Percentiles rank a stretch among this genome's conserved stretches.
These are phyloP conservation scores for Gobius niger DNA, from an alignment of 2,113 vertebrate genomes.

Conservation along the genomic window DNA sequence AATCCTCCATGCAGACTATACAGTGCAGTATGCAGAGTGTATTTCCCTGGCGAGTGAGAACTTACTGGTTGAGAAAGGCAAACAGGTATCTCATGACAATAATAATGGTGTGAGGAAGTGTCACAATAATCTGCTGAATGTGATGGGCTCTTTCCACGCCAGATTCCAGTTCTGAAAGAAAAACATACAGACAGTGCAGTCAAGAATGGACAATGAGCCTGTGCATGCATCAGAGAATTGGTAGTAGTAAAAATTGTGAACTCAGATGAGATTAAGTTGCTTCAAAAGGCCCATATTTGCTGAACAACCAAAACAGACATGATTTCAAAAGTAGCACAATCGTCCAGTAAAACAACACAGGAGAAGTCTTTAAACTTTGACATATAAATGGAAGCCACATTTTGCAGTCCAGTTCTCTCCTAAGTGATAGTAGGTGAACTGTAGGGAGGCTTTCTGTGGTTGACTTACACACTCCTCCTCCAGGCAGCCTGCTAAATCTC, in stretches of 20 bases:
- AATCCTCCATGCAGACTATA: no score
- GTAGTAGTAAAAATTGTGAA: background rate
- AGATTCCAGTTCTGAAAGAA: slow-evolving; percentile 88
- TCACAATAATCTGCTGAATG: slow-evolving; percentile 92
- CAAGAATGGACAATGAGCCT: background rate
- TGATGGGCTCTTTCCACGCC: slow-evolving; percentile 90
- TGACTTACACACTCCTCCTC: slow-evolving; percentile 37
- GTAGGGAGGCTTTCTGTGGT: slow-evolving; percentile 37
- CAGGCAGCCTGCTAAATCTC: slow-evolving; percentile 43
- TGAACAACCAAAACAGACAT: background rate
- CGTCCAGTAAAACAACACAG: slow-evolving; percentile 2
- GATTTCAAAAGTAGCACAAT: background rate
- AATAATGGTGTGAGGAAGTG: slow-evolving; percentile 89
- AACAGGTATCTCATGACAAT: slow-evolving; percentile 99
- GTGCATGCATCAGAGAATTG: background rate
- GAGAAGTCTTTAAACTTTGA: slow-evolving; percentile 12
- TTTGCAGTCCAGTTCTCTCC: slow-evolving; percentile 24
- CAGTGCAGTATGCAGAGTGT: background rate
- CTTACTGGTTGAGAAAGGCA: slow-evolving; percentile 99
- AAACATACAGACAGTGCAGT: background rate
- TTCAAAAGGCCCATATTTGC: background rate
- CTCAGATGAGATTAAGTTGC: no score
- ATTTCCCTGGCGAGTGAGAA: slow-evolving; percentile 1
- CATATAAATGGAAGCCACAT: slow-evolving; percentile 29
- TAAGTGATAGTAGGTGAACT: slow-evolving; percentile 18